Conservation (phyloP, 2,888 invertebrate genomes). For the Dicyrtoma fusca region DNA sequence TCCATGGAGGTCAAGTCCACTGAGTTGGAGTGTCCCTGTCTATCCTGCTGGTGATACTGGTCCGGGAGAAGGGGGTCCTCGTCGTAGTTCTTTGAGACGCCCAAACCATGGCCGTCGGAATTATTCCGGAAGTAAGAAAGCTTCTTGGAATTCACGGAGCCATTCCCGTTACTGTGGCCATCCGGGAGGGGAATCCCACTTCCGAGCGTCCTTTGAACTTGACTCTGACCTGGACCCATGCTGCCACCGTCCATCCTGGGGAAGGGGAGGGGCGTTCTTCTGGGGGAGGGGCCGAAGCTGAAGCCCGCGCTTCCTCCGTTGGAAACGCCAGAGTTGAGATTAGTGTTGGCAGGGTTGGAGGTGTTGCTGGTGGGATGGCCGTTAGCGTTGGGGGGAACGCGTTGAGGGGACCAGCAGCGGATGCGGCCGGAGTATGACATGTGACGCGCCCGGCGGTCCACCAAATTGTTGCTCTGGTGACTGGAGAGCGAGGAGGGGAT, state of each 20-base stretch:
- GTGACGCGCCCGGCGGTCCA: conserved; percentile 48
- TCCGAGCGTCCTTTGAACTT: not conserved
- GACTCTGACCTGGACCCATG: not conserved
- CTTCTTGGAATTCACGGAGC: conserved; percentile 21
- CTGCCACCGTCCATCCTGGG: conserved; percentile 14
- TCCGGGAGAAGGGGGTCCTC: not conserved
- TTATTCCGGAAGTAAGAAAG: conserved; percentile 23
- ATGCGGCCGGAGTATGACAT: conserved; percentile 55
- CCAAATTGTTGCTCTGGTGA: not conserved
- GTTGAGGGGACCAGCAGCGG: conserved; percentile 51
- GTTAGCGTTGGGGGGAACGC: conserved; percentile 13
- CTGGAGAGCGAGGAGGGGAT: conserved; percentile 9
- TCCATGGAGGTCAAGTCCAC: conserved; percentile 24
- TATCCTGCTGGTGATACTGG: conserved; percentile 5
- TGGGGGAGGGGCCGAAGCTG: conserved; percentile 34
- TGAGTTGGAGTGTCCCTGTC: not conserved
- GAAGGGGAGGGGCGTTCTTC: conserved; percentile 45
- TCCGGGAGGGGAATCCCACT: not conserved
- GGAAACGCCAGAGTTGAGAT: not conserved
- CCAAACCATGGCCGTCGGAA: not conserved
- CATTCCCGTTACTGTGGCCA: not conserved
- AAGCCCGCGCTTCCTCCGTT: conserved; percentile 23
- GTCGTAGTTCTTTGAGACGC: too few species aligned
- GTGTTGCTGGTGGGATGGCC: conserved; percentile 4
- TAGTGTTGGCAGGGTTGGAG: not conserved